A percentile compares a stretch with the other conserved stretches of the same genome.
These are phyloP conservation scores for Xenopus petersii DNA, from an alignment of 2,797 vertebrate genomes.

Conservation along the genomic window DNA sequence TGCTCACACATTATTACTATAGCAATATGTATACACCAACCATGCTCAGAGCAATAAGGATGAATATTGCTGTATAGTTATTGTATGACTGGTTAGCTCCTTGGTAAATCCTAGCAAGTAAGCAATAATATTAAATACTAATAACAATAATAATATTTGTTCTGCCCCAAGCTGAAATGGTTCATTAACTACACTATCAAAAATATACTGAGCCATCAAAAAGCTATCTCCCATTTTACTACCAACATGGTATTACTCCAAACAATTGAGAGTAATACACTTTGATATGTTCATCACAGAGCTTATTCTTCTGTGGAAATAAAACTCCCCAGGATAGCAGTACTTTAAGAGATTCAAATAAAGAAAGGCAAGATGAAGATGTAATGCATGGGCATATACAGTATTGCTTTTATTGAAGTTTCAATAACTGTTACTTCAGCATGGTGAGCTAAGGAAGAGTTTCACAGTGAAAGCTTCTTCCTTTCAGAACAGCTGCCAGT, in stretches of 20 bases:
- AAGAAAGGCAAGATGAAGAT: neutral
- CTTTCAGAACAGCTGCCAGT: constrained; percentile 21
- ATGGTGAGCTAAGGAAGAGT: neutral
- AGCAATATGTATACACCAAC: no score
- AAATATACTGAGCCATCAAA: constrained; percentile 8
- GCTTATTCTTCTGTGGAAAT: constrained; percentile 14
- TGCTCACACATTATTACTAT: no score
- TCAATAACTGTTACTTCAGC: constrained; percentile 7
- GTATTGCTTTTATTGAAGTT: neutral
- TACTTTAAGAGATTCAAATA: constrained; percentile 9
- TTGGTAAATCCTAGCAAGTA: no score
- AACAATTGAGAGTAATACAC: constrained; percentile 10
- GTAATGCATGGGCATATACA: neutral
- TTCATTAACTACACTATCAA: neutral
- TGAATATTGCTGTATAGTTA: no score
- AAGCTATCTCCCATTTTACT: neutral
- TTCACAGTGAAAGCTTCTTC: constrained; percentile 4
- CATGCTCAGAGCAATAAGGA: no score
- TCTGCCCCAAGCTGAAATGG: neutral
- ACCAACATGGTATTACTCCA: constrained; percentile 6
- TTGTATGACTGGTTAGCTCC: no score
- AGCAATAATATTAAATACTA: neutral
- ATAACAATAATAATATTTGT: constrained; percentile 3
- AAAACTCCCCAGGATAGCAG: constrained; percentile 15
- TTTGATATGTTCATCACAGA: constrained; percentile 24